A percentile compares a stretch with the other conserved stretches of the same genome.
phyloP scores from a whole-genome alignment of 2,888 invertebrate genomes.

The Drosophila flavopinicola region DNA sequence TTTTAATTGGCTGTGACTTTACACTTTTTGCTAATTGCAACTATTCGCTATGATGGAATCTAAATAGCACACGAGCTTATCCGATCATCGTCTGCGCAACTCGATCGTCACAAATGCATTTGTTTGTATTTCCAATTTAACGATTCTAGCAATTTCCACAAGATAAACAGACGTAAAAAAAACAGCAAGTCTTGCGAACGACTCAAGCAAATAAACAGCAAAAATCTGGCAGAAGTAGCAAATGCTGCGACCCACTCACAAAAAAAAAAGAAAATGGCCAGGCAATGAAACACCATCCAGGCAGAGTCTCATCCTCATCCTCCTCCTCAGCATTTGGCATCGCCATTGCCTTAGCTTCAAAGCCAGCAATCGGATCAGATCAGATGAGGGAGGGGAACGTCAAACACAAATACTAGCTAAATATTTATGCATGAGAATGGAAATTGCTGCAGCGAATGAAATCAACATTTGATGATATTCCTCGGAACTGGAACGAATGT shows the following conservation, averaged over 20 bases:
- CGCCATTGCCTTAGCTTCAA: conserved; percentile 20
- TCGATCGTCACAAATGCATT: conserved; percentile 12
- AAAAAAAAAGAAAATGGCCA: conserved; percentile 17
- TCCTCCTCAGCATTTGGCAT: too few species aligned
- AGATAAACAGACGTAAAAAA: conserved; percentile 47
- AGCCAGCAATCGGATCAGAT: conserved; percentile 52
- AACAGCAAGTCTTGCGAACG: conserved; percentile 51
- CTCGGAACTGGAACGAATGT: conserved; percentile 44
- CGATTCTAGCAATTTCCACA: conserved; percentile 52
- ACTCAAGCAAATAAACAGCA: conserved; percentile 57
- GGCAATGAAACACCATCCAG: conserved; percentile 19
- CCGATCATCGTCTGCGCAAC: conserved; percentile 38
- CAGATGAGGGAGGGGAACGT: conserved; percentile 14
- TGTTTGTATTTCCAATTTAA: conserved; percentile 43
- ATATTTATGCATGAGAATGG: conserved; percentile 71
- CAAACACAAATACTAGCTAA: conserved; percentile 53
- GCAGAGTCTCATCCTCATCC: conserved; percentile 8
- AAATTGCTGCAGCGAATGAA: conserved; percentile 55
- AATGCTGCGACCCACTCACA: conserved; percentile 42
- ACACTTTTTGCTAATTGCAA: conserved; percentile 26
- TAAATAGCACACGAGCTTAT: conserved; percentile 11
- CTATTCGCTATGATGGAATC: conserved; percentile 19
- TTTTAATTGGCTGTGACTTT: conserved; percentile 46
- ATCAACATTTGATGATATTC: conserved; percentile 54
- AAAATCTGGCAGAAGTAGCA: conserved; percentile 21